Base-by-base conservation (phyloP, 2,888 invertebrate genomes). In the Ptilodon capucinus region DNA sequence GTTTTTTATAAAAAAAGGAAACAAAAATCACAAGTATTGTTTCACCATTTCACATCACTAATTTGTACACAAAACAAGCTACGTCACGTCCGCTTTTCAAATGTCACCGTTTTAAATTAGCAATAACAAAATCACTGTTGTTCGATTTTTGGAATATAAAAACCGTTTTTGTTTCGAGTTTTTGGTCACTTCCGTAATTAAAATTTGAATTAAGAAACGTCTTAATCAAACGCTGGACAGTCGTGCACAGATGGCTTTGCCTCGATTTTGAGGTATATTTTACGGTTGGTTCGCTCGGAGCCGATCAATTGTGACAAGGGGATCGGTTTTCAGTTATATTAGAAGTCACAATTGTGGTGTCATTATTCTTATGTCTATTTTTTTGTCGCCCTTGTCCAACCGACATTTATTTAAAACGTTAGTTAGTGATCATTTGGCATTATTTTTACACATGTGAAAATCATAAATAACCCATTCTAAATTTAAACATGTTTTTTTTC, bases 221-320 rank as follows among this genome's bases (percentile, higher is more conserved):
- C 74, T 60, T 64, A 71, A 68, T 68, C 67, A 67, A 57, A 32
- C 56, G 70, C 57, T 60, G 60, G 63, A 57, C 68, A 51, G 65
- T 60, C 58, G 50, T 63, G 69, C 76, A 86, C 83, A 84, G 84
- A 82, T 85, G 80, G 70, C 77, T 82, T 74, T 50, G 70, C 58
- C 67, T 76, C 71, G 76, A 81, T 86, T 91, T 90, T 86, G 85
- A 88, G 84, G 82, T 85, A 84, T 81, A 86, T 89, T 90, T 90
- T 86, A 89, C 88, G 90, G 79, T 89, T 70, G 72, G 74, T 52
- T 74, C 73, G 73, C 57, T 69, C 72, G 74, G 76, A 81, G 73
- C 74, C 86, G 87, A 84, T 87, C 77, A 75, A 68, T 88, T 89
- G 89, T 86, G 83, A 88, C 89, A 83, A 80, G 81, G 55, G 81